Evolutionary conservation across 2,797 vertebrate species (phyloP).

Genomic region (Hippopotamyrus pictus): DNA sequence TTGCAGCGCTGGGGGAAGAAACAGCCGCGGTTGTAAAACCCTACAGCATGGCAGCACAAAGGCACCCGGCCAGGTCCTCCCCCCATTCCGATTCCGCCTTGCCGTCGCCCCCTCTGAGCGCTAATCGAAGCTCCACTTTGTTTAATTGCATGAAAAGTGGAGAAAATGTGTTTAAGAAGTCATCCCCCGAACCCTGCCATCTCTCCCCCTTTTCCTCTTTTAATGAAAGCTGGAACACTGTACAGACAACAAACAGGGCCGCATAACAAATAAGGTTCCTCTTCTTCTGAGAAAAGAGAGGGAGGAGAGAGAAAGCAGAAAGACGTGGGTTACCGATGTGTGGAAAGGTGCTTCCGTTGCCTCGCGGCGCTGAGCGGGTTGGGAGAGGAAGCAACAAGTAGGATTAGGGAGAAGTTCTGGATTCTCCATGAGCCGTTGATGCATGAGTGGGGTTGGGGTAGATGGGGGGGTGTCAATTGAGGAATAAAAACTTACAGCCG

Average conservation of each 20-base stretch:
- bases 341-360: constrained; percentile 62
- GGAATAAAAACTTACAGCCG: constrained; percentile 65
- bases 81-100: constrained; percentile 98
- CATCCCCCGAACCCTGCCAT: constrained; percentile 61
- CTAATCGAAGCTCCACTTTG: constrained; percentile 99
- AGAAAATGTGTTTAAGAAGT: constrained; percentile 98
- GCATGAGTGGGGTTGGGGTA: constrained; percentile 38
- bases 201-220: constrained; percentile 57
- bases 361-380: constrained; percentile 45
- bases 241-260: constrained; percentile 88
- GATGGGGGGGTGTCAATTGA: constrained; percentile 54
- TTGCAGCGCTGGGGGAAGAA: constrained; percentile 89
- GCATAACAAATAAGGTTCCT: constrained; percentile 81
- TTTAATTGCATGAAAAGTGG: constrained; percentile 98
- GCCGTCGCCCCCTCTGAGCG: constrained; percentile 89
- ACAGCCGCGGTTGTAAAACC: constrained; percentile 99
- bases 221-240: constrained; percentile 85
- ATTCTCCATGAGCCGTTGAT: constrained; percentile 64
- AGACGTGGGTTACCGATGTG: constrained; percentile 66
- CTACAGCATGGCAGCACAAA: constrained; percentile 94
- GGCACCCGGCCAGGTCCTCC: constrained; percentile 97
- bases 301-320: constrained; percentile 40
- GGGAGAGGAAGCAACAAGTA: constrained; percentile 73
- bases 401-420: constrained; percentile 68
- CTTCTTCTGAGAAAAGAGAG: constrained; percentile 54